Conservation (phyloP, 64 coral and sea anemone species). For the Catalaphyllia jardinei region DNA sequence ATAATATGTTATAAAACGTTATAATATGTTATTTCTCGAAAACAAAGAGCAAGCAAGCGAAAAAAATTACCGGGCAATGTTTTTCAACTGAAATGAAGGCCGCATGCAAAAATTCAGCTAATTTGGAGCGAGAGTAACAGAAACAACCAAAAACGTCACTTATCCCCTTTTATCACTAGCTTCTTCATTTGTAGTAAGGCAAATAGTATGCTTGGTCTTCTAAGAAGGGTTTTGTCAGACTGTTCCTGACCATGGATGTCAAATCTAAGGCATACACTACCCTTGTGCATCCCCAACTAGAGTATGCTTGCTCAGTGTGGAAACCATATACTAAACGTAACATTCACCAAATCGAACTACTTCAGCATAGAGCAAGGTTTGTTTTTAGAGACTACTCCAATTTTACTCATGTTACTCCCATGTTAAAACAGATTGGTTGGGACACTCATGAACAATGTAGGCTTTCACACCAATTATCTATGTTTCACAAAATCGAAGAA, state of each 20-base stretch:
- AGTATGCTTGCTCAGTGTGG: constrained; percentile 48
- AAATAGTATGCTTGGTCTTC: constrained; percentile 18
- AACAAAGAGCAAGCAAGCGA: no score
- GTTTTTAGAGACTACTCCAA: constrained; percentile 16
- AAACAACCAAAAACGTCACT: no score
- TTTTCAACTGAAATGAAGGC: no score
- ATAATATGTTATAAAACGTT: no score
- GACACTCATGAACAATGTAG: constrained; percentile 3
- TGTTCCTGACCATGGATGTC: neutral
- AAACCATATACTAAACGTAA: neutral
- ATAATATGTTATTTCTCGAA: no score
- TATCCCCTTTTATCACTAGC: no score
- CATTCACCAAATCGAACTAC: constrained; percentile 32
- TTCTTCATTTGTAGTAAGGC: constrained; percentile 35
- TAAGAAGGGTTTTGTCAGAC: neutral
- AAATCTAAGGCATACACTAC: constrained; percentile 34
- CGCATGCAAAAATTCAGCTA: no score
- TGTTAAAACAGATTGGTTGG: constrained; percentile 29
- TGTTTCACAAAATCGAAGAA: constrained; percentile 41
- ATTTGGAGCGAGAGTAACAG: no score
- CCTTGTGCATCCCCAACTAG: constrained; percentile 17
- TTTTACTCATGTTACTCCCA: neutral
- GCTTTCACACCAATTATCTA: constrained; percentile 1
- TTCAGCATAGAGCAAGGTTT: constrained; percentile 59
- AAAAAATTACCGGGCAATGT: no score